A percentile compares a stretch with the other conserved stretches of the same genome.
These are phyloP conservation scores for Geopemphigus sp. DNA, from an alignment of 1,140 invertebrate genomes.

Conservation along the genomic window DNA sequence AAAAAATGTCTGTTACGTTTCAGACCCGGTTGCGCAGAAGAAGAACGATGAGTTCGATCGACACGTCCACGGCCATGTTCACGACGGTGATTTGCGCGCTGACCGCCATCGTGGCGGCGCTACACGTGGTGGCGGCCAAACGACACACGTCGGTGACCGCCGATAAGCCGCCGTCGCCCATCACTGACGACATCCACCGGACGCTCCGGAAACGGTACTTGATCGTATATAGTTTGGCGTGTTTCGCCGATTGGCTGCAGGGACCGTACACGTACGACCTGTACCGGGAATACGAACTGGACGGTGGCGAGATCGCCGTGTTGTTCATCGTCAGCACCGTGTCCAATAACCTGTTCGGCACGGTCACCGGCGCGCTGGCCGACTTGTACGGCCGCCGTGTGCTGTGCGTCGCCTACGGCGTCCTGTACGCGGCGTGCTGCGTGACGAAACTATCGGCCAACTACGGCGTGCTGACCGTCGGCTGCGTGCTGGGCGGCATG, in stretches of 20 bases:
- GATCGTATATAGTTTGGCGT: constrained; percentile 63
- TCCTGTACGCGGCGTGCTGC: constrained; percentile 66
- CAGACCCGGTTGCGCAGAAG: no score
- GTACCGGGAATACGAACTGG: constrained; percentile 67
- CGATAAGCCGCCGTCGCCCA: no score
- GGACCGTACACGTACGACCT: constrained; percentile 71
- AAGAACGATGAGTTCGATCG: neutral
- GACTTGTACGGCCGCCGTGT: constrained; percentile 61
- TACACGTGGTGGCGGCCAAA: neutral
- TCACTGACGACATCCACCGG: constrained; percentile 51
- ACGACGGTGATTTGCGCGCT: neutral
- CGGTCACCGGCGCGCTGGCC: no score
- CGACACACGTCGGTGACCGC: no score
- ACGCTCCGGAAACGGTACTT: constrained; percentile 63
- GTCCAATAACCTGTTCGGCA: constrained; percentile 64
- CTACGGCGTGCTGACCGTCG: constrained; percentile 59
- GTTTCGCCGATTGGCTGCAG: constrained; percentile 72
- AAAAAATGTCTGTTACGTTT: no score
- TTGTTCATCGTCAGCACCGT: constrained; percentile 69
- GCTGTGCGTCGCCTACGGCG: constrained; percentile 61
- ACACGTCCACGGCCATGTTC: neutral
- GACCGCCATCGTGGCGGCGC: neutral
- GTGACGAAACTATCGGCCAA: constrained; percentile 58
- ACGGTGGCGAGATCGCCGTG: constrained; percentile 62
- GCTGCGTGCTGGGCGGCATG: constrained; percentile 66